Conservation (phyloP, 2,113 vertebrate genomes). For the Bettongia penicillata region DNA sequence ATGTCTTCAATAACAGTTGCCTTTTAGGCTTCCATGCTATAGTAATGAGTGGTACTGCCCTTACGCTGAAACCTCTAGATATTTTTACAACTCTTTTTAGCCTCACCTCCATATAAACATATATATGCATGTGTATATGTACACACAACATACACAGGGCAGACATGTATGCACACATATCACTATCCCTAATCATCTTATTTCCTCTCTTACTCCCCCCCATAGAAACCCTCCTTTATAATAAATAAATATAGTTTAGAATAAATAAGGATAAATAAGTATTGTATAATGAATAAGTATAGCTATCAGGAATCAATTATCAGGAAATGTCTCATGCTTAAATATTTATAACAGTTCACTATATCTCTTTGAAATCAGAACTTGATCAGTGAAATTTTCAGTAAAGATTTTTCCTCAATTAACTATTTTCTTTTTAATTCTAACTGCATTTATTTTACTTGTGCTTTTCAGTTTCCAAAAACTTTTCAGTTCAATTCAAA, state of each 20-base stretch:
- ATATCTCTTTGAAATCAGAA: neutral
- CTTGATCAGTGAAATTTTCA: neutral
- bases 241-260: neutral
- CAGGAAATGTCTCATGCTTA: no score
- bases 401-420: neutral
- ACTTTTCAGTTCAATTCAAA: neutral
- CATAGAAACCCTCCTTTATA: neutral
- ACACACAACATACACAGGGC: no score
- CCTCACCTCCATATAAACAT: no score
- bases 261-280: no score
- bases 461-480: neutral
- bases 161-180: no score
- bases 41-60: no score
- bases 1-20: neutral
- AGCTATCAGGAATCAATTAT: neutral
- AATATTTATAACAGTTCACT: neutral
- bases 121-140: no score
- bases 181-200: neutral
- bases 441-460: neutral
- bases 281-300: neutral
- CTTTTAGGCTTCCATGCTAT: neutral
- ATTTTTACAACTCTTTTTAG: neutral
- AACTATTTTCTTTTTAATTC: neutral
- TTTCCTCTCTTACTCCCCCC: neutral
- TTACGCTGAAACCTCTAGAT: neutral